Evolutionary conservation across 2,113 vertebrate species (phyloP).

Genomic region (Rhinogobius similis): DNA sequence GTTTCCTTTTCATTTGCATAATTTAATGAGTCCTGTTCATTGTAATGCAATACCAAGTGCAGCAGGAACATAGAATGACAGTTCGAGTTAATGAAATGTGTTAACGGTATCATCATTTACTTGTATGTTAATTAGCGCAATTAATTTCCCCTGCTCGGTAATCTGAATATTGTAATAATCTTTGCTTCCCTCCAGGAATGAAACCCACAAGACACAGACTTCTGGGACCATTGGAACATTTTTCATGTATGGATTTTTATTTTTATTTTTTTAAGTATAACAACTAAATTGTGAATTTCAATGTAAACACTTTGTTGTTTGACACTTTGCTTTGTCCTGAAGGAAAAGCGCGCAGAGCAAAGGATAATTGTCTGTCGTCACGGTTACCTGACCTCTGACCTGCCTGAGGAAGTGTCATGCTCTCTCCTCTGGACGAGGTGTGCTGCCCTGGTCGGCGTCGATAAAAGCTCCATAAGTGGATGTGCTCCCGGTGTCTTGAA

Average conservation of each 20-base stretch:
- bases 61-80: conserved; percentile 82
- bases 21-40: conserved; percentile 84
- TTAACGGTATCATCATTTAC: conserved; percentile 87
- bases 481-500: conserved; percentile 41
- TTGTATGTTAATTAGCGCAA: conserved; percentile 87
- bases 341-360: conserved; percentile 1
- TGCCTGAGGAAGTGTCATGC: conserved; percentile 69
- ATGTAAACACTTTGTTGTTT: background rate
- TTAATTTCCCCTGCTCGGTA: conserved; percentile 83
- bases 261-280: background rate
- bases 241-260: conserved; percentile 11
- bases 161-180: conserved; percentile 85
- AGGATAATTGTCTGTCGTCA: conserved; percentile 11
- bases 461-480: conserved; percentile 57
- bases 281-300: background rate
- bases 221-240: conserved; percentile 51
- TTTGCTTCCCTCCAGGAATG: conserved; percentile 78
- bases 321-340: background rate
- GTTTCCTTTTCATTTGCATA: conserved; percentile 81
- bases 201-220: conserved; percentile 64
- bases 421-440: conserved; percentile 58
- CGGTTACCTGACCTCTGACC: conserved; percentile 43
- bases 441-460: conserved; percentile 59
- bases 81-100: conserved; percentile 87
- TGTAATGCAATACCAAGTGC: conserved; percentile 83